Percentiles rank a stretch among this genome's conserved stretches.
These are phyloP conservation scores for Aleadryas rufinucha DNA, from an alignment of 2,113 vertebrate genomes.

Conservation along the genomic window DNA sequence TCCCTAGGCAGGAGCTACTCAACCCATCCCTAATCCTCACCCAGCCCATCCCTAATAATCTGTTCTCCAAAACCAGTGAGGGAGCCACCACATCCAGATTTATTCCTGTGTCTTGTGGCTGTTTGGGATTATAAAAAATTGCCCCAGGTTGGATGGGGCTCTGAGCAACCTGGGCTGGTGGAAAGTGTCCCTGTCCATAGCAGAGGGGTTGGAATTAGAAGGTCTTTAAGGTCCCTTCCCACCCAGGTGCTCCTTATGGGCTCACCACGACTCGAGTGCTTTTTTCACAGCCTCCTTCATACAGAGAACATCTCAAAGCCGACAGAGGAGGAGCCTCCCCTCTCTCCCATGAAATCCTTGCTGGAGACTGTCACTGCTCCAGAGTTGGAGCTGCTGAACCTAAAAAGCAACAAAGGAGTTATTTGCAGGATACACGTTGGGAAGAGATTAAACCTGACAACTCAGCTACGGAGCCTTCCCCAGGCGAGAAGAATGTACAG, in stretches of 20 bases:
- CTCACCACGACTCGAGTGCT: accelerated
- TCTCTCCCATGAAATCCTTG: background rate
- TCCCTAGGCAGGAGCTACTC: background rate
- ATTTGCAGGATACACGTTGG: slow-evolving; percentile 3
- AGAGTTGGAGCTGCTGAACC: background rate
- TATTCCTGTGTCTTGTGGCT: background rate
- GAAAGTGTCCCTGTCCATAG: background rate
- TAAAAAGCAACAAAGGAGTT: background rate
- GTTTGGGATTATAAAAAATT: background rate
- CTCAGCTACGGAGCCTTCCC: background rate
- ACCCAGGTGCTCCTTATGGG: background rate
- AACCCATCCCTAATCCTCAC: background rate
- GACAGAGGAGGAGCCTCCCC: background rate
- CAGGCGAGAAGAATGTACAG: background rate
- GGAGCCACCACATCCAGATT: background rate
- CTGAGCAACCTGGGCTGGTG: background rate
- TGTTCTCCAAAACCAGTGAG: background rate
- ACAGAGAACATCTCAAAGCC: background rate
- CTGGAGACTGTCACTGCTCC: background rate
- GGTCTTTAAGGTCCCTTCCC: background rate
- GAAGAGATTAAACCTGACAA: slow-evolving; percentile 36
- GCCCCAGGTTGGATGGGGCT: background rate
- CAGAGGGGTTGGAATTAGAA: background rate
- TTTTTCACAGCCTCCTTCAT: background rate
- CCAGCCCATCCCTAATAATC: background rate